Percentiles rank a stretch among this genome's conserved stretches.
Evolutionary conservation across 2,797 vertebrate species (phyloP).

Genomic region (Phaenicophaeus curvirostris): DNA sequence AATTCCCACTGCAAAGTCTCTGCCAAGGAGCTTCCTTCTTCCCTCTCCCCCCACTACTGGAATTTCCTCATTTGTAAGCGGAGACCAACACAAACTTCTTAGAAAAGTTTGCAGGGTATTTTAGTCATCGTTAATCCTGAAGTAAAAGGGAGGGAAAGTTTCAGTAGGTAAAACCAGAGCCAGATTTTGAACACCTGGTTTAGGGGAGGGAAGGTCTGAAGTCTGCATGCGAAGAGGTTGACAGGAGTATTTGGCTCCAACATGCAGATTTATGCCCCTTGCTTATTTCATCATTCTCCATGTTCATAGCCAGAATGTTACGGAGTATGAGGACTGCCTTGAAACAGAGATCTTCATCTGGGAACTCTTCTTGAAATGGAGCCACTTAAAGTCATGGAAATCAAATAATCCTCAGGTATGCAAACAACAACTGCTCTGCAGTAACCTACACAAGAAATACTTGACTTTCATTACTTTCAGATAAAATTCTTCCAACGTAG

Average conservation of each 20-base stretch:
- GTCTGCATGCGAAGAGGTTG: not conserved
- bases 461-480: not conserved
- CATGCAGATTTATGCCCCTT: not conserved
- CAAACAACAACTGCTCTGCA: not conserved
- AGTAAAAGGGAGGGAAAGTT: slow-evolving; percentile 21
- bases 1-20: not conserved
- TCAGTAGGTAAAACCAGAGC: slow-evolving; percentile 6
- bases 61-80: slow-evolving; percentile 11
- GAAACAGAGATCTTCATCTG: not conserved
- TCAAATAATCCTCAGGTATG: not conserved
- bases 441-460: not conserved
- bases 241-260: not conserved
- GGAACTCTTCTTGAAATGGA: not conserved
- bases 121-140: slow-evolving; percentile 8
- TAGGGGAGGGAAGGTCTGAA: not conserved
- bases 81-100: not conserved
- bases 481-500: not conserved
- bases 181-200: slow-evolving; percentile 27
- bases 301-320: not conserved
- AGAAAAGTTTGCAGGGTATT: not conserved
- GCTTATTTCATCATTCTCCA: not conserved
- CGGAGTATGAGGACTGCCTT: not conserved
- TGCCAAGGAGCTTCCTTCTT: not conserved
- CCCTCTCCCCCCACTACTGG: not conserved
- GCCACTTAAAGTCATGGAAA: not conserved